These are phyloP conservation scores for Syrista parreyssii DNA, from an alignment of 2,888 invertebrate genomes.

Conservation along the genomic window DNA sequence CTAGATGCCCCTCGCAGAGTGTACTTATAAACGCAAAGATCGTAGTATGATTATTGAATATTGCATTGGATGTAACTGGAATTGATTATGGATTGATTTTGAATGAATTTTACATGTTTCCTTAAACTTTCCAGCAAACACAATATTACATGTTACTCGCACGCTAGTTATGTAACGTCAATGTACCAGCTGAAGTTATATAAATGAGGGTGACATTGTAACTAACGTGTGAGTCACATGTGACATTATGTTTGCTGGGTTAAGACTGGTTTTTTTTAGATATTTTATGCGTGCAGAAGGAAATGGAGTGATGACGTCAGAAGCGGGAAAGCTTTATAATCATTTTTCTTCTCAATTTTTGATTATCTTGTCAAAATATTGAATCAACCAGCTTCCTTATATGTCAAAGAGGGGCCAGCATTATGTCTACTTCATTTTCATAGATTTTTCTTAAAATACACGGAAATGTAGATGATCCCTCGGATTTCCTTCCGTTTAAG, in stretches of 20 bases:
- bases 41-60: background rate
- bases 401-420: background rate
- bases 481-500: background rate
- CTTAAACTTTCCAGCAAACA: too few species aligned
- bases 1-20: background rate
- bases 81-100: too few species aligned
- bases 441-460: background rate
- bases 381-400: background rate
- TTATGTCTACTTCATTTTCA: background rate
- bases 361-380: background rate
- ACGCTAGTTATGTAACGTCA: too few species aligned
- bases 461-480: background rate
- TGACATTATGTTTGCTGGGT: too few species aligned
- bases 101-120: background rate
- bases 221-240: too few species aligned
- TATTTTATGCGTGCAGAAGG: background rate
- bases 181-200: too few species aligned
- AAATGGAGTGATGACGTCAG: background rate
- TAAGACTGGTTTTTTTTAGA: background rate
- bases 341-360: background rate
- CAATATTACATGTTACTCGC: too few species aligned
- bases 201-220: too few species aligned
- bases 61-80: too few species aligned
- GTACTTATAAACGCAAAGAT: background rate
- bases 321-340: background rate